Conservation (phyloP, 2,797 vertebrate genomes). For the Pteronotus mesoamericanus region DNA sequence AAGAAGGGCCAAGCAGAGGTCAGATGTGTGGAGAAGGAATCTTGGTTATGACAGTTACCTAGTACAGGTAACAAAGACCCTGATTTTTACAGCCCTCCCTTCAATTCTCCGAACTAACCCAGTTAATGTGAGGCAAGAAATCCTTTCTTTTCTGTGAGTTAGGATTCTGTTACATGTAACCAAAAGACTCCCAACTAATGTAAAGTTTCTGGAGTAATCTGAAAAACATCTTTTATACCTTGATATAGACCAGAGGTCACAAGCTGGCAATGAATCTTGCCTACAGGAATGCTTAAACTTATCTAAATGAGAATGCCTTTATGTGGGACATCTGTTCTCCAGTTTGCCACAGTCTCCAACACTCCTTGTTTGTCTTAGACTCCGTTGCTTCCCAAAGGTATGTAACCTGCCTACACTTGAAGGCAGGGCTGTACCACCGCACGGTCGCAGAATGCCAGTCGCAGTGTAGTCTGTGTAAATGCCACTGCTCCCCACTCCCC, state of each 20-base stretch:
- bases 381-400: neutral
- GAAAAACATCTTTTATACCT: neutral
- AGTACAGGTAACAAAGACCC: neutral
- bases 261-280: neutral
- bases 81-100: neutral
- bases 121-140: neutral
- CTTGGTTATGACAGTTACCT: neutral
- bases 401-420: no score
- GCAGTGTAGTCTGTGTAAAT: neutral
- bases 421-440: neutral
- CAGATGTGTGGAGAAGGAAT: neutral
- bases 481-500: rapidly evolving
- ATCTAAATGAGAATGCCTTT: neutral
- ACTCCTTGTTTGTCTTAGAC: neutral
- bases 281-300: neutral
- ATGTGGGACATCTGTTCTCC: neutral
- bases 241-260: neutral
- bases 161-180: neutral
- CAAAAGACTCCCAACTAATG: neutral
- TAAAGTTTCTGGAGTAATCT: neutral
- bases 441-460: rapidly evolving
- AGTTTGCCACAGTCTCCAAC: neutral
- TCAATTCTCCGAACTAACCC: neutral
- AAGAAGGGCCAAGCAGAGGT: neutral
- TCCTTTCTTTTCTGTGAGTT: neutral